These are phyloP conservation scores for Hypercompe scribonia DNA, from an alignment of 2,888 invertebrate genomes.

Conservation along the genomic window DNA sequence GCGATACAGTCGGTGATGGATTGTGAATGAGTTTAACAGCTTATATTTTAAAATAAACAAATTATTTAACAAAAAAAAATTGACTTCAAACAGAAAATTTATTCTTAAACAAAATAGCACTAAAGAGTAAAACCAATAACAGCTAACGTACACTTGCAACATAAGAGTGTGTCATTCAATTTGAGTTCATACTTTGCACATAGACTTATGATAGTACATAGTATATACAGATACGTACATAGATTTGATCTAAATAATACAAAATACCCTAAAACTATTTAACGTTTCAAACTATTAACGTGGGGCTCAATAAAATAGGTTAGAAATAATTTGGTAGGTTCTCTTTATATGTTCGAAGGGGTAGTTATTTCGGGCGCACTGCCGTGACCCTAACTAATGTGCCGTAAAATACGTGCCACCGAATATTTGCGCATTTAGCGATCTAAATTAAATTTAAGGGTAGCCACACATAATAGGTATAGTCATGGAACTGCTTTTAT, in stretches of 20 bases:
- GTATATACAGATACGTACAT: too few species aligned
- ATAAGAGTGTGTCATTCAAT: not conserved
- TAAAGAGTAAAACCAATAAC: too few species aligned
- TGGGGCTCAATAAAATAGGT: conserved; percentile 3
- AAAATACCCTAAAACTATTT: not conserved
- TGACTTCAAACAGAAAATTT: too few species aligned
- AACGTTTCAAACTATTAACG: not conserved
- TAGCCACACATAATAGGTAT: not conserved
- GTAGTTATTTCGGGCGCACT: conserved; percentile 17
- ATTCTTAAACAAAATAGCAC: too few species aligned
- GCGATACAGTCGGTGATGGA: conserved; percentile 9
- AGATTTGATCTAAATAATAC: not conserved
- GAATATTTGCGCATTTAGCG: conserved; percentile 35
- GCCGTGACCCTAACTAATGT: conserved; percentile 38
- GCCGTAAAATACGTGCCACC: conserved; percentile 43
- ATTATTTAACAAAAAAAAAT: too few species aligned
- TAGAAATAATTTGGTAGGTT: conserved; percentile 6
- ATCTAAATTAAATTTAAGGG: conserved; percentile 26
- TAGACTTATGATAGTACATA: too few species aligned
- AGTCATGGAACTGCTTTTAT: not conserved
- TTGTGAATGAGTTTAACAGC: not conserved
- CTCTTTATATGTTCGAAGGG: conserved; percentile 14
- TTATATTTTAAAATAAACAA: too few species aligned
- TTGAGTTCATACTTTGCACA: not conserved
- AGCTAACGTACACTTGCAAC: too few species aligned